Evolutionary conservation across 1,140 invertebrate species (phyloP), one percentile per base, ranked within the genome.

Genomic region (Drosophila navojoa): DNA sequence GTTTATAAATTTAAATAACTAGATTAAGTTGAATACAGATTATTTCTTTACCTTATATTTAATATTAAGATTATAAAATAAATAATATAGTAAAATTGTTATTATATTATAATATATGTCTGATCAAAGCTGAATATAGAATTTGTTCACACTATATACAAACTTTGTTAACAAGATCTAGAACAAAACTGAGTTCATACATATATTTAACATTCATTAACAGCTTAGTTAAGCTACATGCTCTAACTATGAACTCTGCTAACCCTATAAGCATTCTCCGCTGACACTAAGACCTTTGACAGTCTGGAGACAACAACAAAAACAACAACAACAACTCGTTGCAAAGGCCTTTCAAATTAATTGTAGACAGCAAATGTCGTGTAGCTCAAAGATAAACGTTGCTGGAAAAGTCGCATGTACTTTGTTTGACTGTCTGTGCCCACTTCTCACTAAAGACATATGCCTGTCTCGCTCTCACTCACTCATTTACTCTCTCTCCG

Each of bases 331-430:
- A 29, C 50, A 57, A 16, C 47, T 38, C 45, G 25, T 47, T 58
- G 9, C 22, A 77, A 85, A 78, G 78, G 50, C 71, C 60, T 87
- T 76, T 61, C 62, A 87, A 87, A 87, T 87, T 81, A 86, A 86
- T 86, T 86, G 72, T 67, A 89, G 64, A 71, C 82, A 79, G 53
- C 64, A 82, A 77, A 77, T 82, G 72, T 73, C 68, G 63, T 79
- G 82, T 82, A 87, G 66, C 71, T 87, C 64, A 73, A 79, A 87
- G 82, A 82, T 77, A 86, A 86, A 86, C 79, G 79, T 62, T 82
- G 67, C 72, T 62, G 45, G 57, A 71, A 75, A 58, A 63, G 58
- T 62, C 66, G 29, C 52, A n/a, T 42, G 44, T 32, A 61, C 16
- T n/a, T 19, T 16, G 15, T 15, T 45, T n/a, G n/a, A 5, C 42